These are phyloP conservation scores for Mareca strepera DNA, from an alignment of 2,797 vertebrate genomes.

Conservation along the genomic window DNA sequence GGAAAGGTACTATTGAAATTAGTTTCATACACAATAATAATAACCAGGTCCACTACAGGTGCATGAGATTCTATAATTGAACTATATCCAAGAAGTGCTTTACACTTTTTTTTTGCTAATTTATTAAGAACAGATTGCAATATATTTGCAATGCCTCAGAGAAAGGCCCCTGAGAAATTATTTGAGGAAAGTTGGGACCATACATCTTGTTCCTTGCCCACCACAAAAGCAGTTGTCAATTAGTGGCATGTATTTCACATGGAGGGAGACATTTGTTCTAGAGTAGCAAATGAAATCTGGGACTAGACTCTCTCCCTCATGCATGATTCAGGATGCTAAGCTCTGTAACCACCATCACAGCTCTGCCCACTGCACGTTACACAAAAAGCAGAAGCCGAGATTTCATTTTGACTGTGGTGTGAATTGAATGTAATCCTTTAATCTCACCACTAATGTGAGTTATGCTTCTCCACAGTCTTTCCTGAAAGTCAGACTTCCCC, in stretches of 20 bases:
- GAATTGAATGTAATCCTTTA: slow-evolving; percentile 30
- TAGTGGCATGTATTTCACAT: background rate
- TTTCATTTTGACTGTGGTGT: slow-evolving; percentile 1
- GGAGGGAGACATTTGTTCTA: background rate
- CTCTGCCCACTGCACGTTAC: background rate
- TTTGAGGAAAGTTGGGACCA: background rate
- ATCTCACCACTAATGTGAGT: background rate
- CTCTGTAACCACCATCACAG: background rate
- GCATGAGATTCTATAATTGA: background rate
- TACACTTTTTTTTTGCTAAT: background rate
- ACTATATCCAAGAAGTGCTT: background rate
- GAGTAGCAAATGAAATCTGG: background rate
- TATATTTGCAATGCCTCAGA: background rate
- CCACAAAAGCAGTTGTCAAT: background rate
- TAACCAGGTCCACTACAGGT: background rate
- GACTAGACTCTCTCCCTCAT: accelerated
- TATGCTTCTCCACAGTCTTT: background rate
- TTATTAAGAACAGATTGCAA: background rate
- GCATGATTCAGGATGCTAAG: background rate
- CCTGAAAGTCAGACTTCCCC: background rate
- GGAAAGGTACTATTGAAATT: background rate
- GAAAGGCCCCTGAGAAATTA: background rate
- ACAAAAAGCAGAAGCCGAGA: slow-evolving; percentile 24
- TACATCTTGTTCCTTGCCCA: background rate
- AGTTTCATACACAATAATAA: background rate